These are phyloP conservation scores for Macrotis lagotis DNA, from an alignment of 2,113 vertebrate genomes.

Conservation along the genomic window DNA sequence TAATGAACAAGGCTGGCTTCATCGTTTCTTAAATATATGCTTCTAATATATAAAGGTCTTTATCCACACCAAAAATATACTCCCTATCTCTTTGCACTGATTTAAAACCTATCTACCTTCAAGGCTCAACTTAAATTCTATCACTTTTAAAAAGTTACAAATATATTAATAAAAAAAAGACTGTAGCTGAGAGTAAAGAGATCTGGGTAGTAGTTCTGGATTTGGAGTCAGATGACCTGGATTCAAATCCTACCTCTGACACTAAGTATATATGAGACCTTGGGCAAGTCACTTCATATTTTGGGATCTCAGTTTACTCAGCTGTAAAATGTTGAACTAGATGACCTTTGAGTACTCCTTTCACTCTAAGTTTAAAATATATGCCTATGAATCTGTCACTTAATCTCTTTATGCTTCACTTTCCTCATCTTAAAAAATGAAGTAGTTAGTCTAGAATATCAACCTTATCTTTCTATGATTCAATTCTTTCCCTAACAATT, in stretches of 20 bases:
- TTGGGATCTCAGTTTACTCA: neutral
- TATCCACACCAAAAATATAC: neutral
- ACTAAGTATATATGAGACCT: neutral
- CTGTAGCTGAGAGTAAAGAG: neutral
- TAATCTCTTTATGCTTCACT: neutral
- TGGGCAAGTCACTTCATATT: neutral
- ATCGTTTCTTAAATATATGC: neutral
- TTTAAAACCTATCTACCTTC: neutral
- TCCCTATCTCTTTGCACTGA: neutral
- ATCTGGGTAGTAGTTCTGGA: neutral
- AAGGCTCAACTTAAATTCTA: neutral
- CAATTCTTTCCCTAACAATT: neutral
- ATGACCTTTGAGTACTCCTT: neutral
- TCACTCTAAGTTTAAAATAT: neutral
- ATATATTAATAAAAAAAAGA: neutral
- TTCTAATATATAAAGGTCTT: neutral
- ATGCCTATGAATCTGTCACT: neutral
- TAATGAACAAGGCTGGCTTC: neutral
- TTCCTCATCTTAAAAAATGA: neutral
- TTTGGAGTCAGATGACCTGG: neutral
- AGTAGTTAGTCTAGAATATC: neutral
- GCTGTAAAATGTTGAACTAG: neutral
- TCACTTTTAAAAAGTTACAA: neutral
- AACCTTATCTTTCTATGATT: neutral
- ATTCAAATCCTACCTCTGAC: neutral